Evolutionary conservation across 1,140 invertebrate species (phyloP).

Genomic region (Grapholita molesta): DNA sequence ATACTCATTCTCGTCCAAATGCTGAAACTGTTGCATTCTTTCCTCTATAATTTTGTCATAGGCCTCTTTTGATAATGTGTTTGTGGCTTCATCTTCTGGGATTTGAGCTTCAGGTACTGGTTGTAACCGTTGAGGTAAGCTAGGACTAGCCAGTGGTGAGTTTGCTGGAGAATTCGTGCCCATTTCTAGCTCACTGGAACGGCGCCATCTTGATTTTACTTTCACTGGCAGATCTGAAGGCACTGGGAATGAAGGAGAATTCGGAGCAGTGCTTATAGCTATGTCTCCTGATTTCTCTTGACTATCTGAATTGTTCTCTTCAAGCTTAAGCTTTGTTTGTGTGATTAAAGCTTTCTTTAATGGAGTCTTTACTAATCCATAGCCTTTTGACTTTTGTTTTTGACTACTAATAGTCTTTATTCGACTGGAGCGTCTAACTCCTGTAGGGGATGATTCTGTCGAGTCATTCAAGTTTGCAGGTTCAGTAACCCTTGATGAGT

Average conservation of each 20-base stretch:
- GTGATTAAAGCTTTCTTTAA: constrained; percentile 72
- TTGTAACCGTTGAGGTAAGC: constrained; percentile 46
- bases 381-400: constrained; percentile 79
- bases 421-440: constrained; percentile 77
- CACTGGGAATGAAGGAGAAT: constrained; percentile 64
- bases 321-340: constrained; percentile 65
- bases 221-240: constrained; percentile 85
- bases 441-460: constrained; percentile 68
- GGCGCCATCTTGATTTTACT: constrained; percentile 91
- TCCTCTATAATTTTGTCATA: constrained; percentile 82
- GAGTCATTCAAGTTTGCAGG: constrained; percentile 66
- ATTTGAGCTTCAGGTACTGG: constrained; percentile 46
- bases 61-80: constrained; percentile 59
- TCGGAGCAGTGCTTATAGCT: constrained; percentile 36
- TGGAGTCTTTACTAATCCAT: constrained; percentile 78
- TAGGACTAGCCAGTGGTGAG: constrained; percentile 64
- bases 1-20: constrained; percentile 92
- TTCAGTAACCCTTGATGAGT: constrained; percentile 62
- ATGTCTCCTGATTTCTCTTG: constrained; percentile 55
- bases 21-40: constrained; percentile 87
- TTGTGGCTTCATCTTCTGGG: constrained; percentile 33
- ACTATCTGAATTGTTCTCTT: constrained; percentile 66
- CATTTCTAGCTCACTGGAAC: constrained; percentile 91
- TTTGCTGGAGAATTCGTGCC: constrained; percentile 72
- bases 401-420: constrained; percentile 80